Base-by-base conservation (phyloP, 64 coral and sea anemone genomes). In the Montipora foliosa region DNA sequence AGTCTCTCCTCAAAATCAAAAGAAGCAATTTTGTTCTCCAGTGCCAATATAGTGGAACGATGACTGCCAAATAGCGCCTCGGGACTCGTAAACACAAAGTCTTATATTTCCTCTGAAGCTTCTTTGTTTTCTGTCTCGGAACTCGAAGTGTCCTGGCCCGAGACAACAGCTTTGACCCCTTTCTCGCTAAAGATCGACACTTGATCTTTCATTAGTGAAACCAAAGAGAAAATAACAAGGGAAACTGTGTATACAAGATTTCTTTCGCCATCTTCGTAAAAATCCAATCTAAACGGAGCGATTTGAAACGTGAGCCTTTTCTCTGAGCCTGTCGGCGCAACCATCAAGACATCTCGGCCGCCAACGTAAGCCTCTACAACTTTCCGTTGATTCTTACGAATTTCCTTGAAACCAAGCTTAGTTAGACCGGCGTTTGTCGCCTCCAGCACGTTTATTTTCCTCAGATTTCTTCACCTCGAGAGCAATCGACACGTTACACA, bases 261-360 rank as follows among this genome's bases (percentile, higher is more conserved):
- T 60, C 13, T 60, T 60, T 9, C 13, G 57, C 57, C 57, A 59
- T 59, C 1, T 59, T 59, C 57, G 29, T 37, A 37, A 1, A 37
- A 37, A 37, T 37, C 29, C 29, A 37, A 37, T 37, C 5, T 64
- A 57, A 44, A 91, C 7, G 88, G 81, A 14, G 47, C 81, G 47
- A 95, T 87, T 2, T 91, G 80, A 59, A 91, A 94, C 10, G 48
- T 61, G 12, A 94, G 75, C 37, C 92, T 93, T 60, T 94, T 89
- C 37, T 87, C 93, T 44, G 87, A 90, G 14, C 93, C 93, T 49
- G 87, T 94, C 37, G 87, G 77, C 29, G 87, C 47, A 16, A 14
- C 68, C 49, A 91, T 71, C 48, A 95, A 84, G 4, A 91, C 87
- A 87, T 95, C 74, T 14, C 50, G 11, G 44, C 88, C 88, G n/a